Conservation (phyloP, 2,797 vertebrate species). For the Pseudochirops corinnae region DNA sequence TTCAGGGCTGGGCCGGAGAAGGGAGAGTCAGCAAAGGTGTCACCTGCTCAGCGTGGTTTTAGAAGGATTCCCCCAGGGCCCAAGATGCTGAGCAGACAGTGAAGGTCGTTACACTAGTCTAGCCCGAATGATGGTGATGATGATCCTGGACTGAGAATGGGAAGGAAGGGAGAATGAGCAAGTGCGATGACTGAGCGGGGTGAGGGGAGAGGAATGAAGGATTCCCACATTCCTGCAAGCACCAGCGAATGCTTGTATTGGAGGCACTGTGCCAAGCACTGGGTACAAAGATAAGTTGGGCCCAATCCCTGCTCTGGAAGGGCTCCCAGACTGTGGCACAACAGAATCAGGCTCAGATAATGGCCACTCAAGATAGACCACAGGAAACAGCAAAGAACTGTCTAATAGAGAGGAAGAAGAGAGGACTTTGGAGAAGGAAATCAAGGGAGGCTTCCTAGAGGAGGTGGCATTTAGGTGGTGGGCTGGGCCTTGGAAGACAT, state of each 20-base stretch:
- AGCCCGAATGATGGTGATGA: neutral
- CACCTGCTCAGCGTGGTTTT: neutral
- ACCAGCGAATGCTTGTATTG: neutral
- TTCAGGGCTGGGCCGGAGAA: neutral
- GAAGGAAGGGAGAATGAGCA: neutral
- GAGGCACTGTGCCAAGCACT: neutral
- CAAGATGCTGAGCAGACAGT: neutral
- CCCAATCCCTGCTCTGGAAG: neutral
- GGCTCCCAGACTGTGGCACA: neutral
- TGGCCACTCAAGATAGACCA: neutral
- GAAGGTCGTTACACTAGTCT: neutral
- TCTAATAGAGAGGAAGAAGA: neutral
- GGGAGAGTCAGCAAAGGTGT: neutral
- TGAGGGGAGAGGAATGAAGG: neutral
- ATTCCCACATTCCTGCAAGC: neutral
- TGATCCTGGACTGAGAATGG: neutral
- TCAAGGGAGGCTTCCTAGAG: neutral
- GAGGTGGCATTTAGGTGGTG: neutral
- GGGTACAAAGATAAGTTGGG: neutral
- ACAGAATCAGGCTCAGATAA: neutral
- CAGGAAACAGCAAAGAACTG: neutral
- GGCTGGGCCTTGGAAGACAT: neutral
- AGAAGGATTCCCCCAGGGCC: neutral
- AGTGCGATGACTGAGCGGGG: neutral
- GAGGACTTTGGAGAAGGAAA: neutral